phyloP scores from a whole-genome alignment of 2,113 vertebrate genomes.

The Noturus placidus region DNA sequence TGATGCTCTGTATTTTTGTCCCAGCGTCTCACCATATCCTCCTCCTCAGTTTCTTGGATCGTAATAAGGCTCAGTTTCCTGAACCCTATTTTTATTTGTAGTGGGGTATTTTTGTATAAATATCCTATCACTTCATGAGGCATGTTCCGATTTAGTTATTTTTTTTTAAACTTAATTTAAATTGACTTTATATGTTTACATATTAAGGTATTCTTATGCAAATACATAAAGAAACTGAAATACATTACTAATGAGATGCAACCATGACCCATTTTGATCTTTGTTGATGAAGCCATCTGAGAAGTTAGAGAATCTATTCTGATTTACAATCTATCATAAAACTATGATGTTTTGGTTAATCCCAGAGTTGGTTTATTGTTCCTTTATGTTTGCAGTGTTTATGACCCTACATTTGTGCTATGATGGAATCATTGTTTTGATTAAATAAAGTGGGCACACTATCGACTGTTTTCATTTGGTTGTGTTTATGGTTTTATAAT shows the following conservation, averaged over 20 bases:
- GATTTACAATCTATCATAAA: too few species aligned
- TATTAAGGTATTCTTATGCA: not conserved
- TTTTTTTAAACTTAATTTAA: not conserved
- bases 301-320: too few species aligned
- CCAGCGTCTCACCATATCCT: too few species aligned
- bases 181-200: not conserved
- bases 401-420: not conserved
- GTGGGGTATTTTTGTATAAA: not conserved
- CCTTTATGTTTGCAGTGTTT: not conserved
- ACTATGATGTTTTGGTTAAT: too few species aligned
- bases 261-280: too few species aligned
- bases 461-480: not conserved
- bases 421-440: not conserved
- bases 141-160: not conserved
- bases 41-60: too few species aligned
- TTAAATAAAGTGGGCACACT: not conserved
- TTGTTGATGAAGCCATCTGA: too few species aligned
- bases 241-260: not conserved
- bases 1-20: too few species aligned
- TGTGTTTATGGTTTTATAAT: not conserved
- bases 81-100: too few species aligned
- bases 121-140: not conserved
- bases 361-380: too few species aligned
- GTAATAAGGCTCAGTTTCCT: too few species aligned
- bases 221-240: not conserved